Conservation (phyloP, 1,140 invertebrate genomes). For the Drosophila yakuba region DNA sequence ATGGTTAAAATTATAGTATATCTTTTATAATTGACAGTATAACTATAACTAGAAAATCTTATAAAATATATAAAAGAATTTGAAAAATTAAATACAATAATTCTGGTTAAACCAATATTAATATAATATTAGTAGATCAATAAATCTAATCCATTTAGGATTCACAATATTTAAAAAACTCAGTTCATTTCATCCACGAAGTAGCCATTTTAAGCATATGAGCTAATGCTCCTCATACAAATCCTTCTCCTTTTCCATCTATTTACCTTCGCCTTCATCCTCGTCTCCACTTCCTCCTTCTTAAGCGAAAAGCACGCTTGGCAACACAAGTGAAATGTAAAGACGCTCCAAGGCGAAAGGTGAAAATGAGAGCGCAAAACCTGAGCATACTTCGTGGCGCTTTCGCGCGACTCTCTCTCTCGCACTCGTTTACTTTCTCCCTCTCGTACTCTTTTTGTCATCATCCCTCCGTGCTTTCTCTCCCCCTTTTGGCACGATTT, state of each 20-base stretch:
- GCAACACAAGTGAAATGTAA: slow-evolving; percentile 38
- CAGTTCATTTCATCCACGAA: not conserved
- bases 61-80: too few species aligned
- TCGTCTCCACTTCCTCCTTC: not conserved
- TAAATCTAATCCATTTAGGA: not conserved
- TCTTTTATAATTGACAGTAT: not conserved
- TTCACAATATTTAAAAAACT: not conserved
- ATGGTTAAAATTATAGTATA: not conserved
- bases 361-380: slow-evolving; percentile 27
- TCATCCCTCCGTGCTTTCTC: not conserved
- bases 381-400: slow-evolving; percentile 69
- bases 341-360: slow-evolving; percentile 26
- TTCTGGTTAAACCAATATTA: too few species aligned
- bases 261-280: not conserved
- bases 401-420: slow-evolving; percentile 25
- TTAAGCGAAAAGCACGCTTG: slow-evolving; percentile 37
- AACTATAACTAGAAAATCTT: not conserved
- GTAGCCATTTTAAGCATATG: slow-evolving; percentile 2
- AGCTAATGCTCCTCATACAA: slow-evolving; percentile 13
- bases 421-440: not conserved
- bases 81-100: too few species aligned
- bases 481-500: slow-evolving; percentile 26
- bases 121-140: too few species aligned
- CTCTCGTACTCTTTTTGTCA: not conserved
- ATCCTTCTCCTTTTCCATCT: not conserved